Evolutionary conservation across 2,113 vertebrate genomes (phyloP).

Genomic region (Pangasianodon hypophthalmus): DNA sequence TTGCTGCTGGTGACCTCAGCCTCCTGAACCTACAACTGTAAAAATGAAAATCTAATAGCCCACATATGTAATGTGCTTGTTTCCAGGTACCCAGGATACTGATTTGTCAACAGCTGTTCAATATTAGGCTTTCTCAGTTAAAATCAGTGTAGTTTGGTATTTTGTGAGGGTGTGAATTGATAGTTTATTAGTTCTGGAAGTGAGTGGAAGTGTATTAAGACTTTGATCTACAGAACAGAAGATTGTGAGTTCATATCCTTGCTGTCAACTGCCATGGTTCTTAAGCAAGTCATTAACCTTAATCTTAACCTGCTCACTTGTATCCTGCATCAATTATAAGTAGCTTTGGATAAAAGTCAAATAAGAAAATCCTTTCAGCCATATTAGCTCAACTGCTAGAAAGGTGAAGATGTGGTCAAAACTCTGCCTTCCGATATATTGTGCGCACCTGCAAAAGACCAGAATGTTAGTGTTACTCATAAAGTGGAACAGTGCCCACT

Average conservation of each 20-base stretch:
- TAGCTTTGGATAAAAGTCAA: background rate
- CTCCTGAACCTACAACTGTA: too few relatives aligned
- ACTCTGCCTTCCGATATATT: background rate
- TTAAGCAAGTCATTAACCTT: background rate
- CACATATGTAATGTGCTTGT: too few relatives aligned
- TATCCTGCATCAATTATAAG: background rate
- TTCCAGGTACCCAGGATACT: too few relatives aligned
- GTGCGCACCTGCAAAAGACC: conserved; percentile 13
- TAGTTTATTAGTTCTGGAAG: background rate
- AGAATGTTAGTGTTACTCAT: background rate
- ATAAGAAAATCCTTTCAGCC: background rate
- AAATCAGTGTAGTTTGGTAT: too few relatives aligned
- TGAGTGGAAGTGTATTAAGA: background rate
- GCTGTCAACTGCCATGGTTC: too few relatives aligned
- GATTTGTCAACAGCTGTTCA: too few relatives aligned
- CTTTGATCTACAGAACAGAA: background rate
- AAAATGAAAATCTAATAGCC: too few relatives aligned
- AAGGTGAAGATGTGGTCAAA: background rate
- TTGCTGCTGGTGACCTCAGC: too few relatives aligned
- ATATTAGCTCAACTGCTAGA: background rate
- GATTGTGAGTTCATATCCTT: background rate
- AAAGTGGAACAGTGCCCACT: background rate
- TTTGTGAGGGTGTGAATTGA: background rate
- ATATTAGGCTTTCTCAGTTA: too few relatives aligned
- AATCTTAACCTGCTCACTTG: background rate